Percentiles rank a stretch among this genome's conserved stretches.
Conservation (phyloP, 2,113 vertebrate species). For the Tetrao urogallus region DNA sequence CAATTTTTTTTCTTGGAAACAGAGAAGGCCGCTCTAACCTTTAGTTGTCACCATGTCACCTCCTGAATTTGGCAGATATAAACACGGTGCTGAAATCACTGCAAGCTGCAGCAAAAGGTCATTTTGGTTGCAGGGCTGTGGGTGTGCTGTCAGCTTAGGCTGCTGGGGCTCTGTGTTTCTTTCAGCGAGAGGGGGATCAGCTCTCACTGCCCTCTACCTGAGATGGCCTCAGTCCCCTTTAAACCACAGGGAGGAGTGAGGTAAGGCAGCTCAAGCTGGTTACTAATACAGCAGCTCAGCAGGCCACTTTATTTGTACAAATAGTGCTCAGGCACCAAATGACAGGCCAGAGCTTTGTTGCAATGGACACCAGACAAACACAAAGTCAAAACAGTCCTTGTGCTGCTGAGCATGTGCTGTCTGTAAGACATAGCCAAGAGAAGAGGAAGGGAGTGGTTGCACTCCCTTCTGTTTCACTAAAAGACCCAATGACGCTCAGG, state of each 20-base stretch:
- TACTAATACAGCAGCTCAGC: neutral
- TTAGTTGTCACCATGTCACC: accelerated
- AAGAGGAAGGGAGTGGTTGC: neutral
- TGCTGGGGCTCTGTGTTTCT: neutral
- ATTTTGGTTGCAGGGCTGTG: neutral
- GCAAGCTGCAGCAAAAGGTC: neutral
- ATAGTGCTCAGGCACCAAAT: neutral
- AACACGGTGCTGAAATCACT: accelerated
- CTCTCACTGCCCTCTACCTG: neutral
- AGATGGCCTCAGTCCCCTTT: no score
- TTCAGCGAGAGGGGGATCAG: neutral
- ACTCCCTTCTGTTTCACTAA: neutral
- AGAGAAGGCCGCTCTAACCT: accelerated
- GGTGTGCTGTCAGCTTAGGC: neutral
- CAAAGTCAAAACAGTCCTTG: neutral
- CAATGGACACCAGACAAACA: neutral
- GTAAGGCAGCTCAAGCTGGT: accelerated
- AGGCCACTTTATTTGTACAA: neutral
- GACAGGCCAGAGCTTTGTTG: neutral
- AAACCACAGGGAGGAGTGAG: neutral
- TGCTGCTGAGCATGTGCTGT: neutral
- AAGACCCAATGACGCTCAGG: neutral
- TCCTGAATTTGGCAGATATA: accelerated
- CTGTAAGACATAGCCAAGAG: neutral
- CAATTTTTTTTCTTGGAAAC: neutral